phyloP scores from a whole-genome alignment of 2,797 vertebrate species.

The Delichon dasypus region DNA sequence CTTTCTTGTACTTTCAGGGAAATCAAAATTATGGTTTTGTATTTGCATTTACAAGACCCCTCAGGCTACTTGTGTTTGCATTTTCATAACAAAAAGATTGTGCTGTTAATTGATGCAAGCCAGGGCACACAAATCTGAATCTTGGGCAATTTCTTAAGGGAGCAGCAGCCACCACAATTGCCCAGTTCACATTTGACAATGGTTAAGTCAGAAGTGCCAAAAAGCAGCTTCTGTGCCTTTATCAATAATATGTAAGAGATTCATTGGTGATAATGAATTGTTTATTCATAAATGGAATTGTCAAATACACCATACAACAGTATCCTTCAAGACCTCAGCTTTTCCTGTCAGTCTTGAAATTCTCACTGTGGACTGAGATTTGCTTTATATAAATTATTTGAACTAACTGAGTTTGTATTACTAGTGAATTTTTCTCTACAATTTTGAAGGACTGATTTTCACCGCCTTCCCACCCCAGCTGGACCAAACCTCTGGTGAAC shows the following conservation, averaged over 20 bases:
- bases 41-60: conserved; percentile 58
- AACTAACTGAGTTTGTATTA: background rate
- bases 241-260: background rate
- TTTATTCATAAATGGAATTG: conserved; percentile 1
- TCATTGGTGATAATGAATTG: background rate
- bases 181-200: conserved; percentile 11
- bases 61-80: conserved; percentile 22
- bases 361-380: background rate
- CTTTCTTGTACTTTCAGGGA: conserved; percentile 11
- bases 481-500: background rate
- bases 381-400: background rate
- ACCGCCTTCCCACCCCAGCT: background rate
- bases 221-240: background rate
- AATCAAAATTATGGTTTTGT: conserved; percentile 44
- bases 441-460: background rate
- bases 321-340: background rate
- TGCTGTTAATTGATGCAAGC: conserved; percentile 38
- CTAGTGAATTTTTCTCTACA: background rate
- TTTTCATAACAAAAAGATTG: conserved; percentile 54
- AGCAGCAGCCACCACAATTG: conserved; percentile 16
- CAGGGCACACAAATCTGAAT: conserved; percentile 24
- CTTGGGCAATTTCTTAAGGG: conserved; percentile 42
- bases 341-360: background rate
- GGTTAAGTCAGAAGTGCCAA: conserved; percentile 2
- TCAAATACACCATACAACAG: background rate